A percentile compares a stretch with the other conserved stretches of the same genome.
Evolutionary conservation across 2,888 invertebrate species (phyloP).

Genomic region (Caenorhabditis panamensis): DNA sequence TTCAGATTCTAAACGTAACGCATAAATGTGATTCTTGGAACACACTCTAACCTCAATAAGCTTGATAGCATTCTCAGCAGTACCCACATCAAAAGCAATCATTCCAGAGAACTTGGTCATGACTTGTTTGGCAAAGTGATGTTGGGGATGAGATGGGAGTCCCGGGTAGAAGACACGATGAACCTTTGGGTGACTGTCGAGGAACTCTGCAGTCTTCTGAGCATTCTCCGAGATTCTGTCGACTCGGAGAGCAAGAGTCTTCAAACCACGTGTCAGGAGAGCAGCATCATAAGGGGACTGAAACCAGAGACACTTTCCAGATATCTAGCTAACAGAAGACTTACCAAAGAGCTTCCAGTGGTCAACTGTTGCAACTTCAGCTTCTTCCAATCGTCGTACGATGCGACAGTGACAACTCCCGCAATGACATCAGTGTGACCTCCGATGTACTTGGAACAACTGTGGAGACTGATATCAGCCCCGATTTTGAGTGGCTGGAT

Average conservation of each 20-base stretch:
- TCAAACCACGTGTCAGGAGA: conserved; percentile 70
- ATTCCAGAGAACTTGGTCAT: conserved; percentile 73
- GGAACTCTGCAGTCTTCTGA: conserved; percentile 60
- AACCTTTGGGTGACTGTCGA: conserved; percentile 69
- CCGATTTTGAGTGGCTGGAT: conserved; percentile 81
- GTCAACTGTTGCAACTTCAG: conserved; percentile 71
- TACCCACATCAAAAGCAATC: conserved; percentile 72
- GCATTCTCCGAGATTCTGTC: conserved; percentile 67
- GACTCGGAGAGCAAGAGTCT: conserved; percentile 72
- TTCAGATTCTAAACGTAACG: conserved; percentile 22
- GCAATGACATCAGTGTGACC: conserved; percentile 82
- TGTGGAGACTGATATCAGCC: conserved; percentile 81
- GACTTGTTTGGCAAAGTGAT: conserved; percentile 65
- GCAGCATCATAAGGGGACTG: conserved; percentile 68
- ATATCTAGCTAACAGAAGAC: too few species aligned
- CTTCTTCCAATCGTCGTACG: conserved; percentile 64
- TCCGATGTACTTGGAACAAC: conserved; percentile 82
- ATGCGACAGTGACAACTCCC: conserved; percentile 75
- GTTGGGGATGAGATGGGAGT: conserved; percentile 69
- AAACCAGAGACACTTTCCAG: too few species aligned
- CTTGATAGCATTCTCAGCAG: conserved; percentile 62
- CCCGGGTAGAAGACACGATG: conserved; percentile 71
- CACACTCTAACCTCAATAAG: conserved; percentile 64
- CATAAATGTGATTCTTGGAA: background rate
- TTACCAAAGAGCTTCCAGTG: conserved; percentile 62